phyloP scores from a whole-genome alignment of 2,888 invertebrate genomes.

The Pristionchus exspectatus region DNA sequence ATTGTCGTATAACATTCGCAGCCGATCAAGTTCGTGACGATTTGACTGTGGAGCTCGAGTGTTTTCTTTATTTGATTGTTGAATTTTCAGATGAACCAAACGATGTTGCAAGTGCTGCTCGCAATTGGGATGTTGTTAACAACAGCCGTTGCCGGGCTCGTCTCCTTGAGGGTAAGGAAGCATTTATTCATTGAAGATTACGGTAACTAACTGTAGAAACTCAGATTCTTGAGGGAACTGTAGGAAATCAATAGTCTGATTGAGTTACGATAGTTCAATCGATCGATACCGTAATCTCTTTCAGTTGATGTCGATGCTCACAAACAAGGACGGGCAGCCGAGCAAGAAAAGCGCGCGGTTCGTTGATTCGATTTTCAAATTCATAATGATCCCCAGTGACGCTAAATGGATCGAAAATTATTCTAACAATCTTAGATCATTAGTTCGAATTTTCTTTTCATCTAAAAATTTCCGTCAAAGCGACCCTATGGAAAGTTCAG shows the following conservation, averaged over 20 bases:
- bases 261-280: neutral
- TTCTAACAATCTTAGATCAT: no score
- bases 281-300: neutral
- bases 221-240: no score
- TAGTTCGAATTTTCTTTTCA: no score
- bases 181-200: no score
- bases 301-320: slow-evolving; percentile 48
- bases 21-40: neutral
- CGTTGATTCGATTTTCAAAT: slow-evolving; percentile 40
- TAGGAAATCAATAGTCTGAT: neutral
- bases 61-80: neutral
- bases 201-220: no score
- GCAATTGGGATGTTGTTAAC: slow-evolving; percentile 71
- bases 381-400: no score
- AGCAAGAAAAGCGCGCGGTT: slow-evolving; percentile 51
- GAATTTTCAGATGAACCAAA: slow-evolving; percentile 54
- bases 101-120: slow-evolving; percentile 65
- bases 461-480: no score
- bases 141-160: slow-evolving; percentile 70
- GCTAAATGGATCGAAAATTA: no score
- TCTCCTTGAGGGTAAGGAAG: slow-evolving; percentile 68
- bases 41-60: neutral
- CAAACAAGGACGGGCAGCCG: slow-evolving; percentile 52
- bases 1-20: neutral
- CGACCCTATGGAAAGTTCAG: no score